Base-by-base conservation (phyloP, 2,113 vertebrate species). In the Chionis minor region DNA sequence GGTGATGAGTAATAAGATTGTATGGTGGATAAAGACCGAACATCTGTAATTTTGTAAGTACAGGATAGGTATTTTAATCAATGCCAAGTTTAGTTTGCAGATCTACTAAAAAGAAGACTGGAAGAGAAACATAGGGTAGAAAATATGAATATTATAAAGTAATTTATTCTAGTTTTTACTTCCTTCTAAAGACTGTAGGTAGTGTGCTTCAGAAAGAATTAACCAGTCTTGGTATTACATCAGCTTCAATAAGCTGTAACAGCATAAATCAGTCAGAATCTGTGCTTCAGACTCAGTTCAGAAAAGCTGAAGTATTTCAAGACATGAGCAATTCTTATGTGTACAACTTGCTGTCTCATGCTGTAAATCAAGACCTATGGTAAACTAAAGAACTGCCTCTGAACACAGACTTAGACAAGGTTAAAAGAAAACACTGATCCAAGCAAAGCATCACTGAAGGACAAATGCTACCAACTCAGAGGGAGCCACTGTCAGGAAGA, bases 201-300 rank as follows among this genome's bases (percentile, higher is more conserved):
- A 61, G 27, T 30, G 35, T 42, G 27, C 35, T 85, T 91, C 35
- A n/a, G 30, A 56, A 91, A 92, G 55, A 90, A 82, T 58, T 5
- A 71, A 67, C 16, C 27, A 49, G 24, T 78, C 56, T 12, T 52
- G 65, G 61, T 69, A 82, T 91, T 86, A 78, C 8, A 72, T 49
- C 63, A 94, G 61, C 47, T 89, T 81, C 54, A 49, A 44, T 63
- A 90, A 78, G 24, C n/a, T 83, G 0, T 71, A 74, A 35, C 19
- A 59, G 33, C 35, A 86, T 86, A 83, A 92, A 95, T 90, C 83
- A 90, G n/a, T 71, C 65, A 81, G 72, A 93, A 91, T 38, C 59
- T 26, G 27, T 81, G 62, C 61, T 92, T 86, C 67, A 91, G 52
- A 72, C 44, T 83, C 71, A 73, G 62, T 92, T 82, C 52, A 67